A percentile compares a stretch with the other conserved stretches of the same genome.
Conservation (phyloP, 2,113 vertebrate genomes). For the Entelurus aequoreus region DNA sequence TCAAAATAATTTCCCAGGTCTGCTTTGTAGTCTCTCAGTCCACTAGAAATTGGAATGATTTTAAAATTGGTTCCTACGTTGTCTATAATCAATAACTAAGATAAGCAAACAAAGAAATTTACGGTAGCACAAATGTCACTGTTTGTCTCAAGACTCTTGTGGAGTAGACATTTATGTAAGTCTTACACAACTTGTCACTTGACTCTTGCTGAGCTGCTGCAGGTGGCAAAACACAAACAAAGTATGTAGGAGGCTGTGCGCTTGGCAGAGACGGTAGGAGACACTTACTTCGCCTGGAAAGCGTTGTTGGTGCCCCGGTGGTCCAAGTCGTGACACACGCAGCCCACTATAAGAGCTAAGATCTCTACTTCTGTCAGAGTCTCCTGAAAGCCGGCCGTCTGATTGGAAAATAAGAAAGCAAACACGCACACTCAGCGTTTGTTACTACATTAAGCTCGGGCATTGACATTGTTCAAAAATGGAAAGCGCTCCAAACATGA, state of each 20-base stretch:
- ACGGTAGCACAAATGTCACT: conserved; percentile 3
- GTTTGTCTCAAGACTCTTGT: conserved; percentile 25
- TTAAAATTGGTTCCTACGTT: background rate
- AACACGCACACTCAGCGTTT: background rate
- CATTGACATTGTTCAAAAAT: conserved; percentile 36
- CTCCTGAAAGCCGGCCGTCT: conserved; percentile 93
- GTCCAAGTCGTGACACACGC: conserved; percentile 97
- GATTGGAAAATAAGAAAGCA: conserved; percentile 32
- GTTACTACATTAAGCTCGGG: conserved; percentile 6
- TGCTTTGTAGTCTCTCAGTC: no score
- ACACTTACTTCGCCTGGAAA: conserved; percentile 96
- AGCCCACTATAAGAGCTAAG: conserved; percentile 95
- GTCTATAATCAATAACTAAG: background rate
- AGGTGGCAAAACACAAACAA: conserved; percentile 38
- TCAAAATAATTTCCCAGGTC: no score
- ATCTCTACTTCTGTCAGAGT: conserved; percentile 93
- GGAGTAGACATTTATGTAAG: conserved; percentile 49
- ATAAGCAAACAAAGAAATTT: conserved; percentile 3
- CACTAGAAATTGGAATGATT: background rate
- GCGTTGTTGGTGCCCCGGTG: conserved; percentile 99
- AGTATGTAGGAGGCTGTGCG: conserved; percentile 23
- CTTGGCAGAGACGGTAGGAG: conserved; percentile 1
- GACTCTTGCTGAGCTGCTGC: conserved; percentile 45
- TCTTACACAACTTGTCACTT: conserved; percentile 43
- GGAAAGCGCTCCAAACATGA: conserved; percentile 21